Base-by-base conservation (phyloP, 1,140 invertebrate species). In the Leucophenga varia region DNA sequence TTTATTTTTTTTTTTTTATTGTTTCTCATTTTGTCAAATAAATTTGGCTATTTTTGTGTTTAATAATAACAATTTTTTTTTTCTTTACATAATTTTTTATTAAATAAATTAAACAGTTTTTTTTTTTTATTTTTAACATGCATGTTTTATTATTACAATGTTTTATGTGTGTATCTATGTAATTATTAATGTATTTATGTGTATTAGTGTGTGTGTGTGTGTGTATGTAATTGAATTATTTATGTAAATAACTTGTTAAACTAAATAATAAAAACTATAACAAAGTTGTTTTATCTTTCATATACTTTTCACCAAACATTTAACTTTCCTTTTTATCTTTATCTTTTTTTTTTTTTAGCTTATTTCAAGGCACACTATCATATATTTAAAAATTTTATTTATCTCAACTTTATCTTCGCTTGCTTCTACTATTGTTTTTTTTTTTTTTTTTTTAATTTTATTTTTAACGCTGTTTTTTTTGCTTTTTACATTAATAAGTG, bases 331-430 rank as follows among this genome's bases (percentile, higher is more conserved):
- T 25, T 30, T 31, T 31, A 19, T 28, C 18, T 34, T 17, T 20
- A 4, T 8, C 22, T 36, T 14, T 18, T 49, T 50, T 36, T n/a
- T 38, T 31, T 12, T 40, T 36, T 42, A 63, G 54, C 64, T 56
- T 69, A 63, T 60, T 67, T 70, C 65, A 70, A 70, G 65, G 65
- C 65, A 70, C 65, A 70, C 65, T 70, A 70, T 61, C 65, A 65
- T 63, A 67, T 68, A 64, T 52, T 47, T 30, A 30, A 45, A 42
- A 42, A 35, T 35, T n/a, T 44, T 19, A 14, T 35, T 14, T 45
- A 36, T 45, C 43, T 14, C 71, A 67, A 59, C 53, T 61, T 65
- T 51, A 54, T 57, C 60, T 54, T 69, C 52, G 49, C 42, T 59
- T 50, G 52, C 43, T 31, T 42, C 58, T 47, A 28, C 36, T 44